Percentiles rank a stretch among this genome's conserved stretches.
Conservation (phyloP, 2,888 invertebrate genomes). For the Ophion slaviceki region DNA sequence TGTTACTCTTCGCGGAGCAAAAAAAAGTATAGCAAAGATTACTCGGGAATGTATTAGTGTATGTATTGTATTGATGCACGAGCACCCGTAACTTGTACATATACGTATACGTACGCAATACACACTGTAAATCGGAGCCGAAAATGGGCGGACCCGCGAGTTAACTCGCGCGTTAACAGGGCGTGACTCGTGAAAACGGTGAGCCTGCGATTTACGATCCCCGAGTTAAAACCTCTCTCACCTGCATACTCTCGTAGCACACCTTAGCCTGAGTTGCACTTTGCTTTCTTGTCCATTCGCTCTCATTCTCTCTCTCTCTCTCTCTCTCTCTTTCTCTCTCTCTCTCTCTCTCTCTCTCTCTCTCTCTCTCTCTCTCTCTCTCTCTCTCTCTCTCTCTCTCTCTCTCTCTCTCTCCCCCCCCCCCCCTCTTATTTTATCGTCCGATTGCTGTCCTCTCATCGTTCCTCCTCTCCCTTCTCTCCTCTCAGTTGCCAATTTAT, state of each 20-base stretch:
- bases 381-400: conserved; percentile 5
- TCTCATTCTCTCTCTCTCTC: not conserved
- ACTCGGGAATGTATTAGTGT: conserved; percentile 14
- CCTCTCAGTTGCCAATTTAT: conserved; percentile 65
- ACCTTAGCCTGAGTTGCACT: conserved; percentile 27
- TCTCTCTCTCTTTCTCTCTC: conserved; percentile 1
- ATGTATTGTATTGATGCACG: conserved; percentile 5
- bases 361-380: conserved; percentile 3
- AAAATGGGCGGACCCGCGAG: conserved; percentile 74
- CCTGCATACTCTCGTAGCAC: conserved; percentile 49
- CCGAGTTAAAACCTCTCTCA: conserved; percentile 67
- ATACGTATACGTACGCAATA: conserved; percentile 36
- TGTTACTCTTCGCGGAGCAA: not conserved
- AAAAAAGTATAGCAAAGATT: not conserved
- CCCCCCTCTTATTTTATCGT: conserved; percentile 46
- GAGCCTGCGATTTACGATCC: conserved; percentile 77
- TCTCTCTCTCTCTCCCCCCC: not conserved
- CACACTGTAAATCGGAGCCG: conserved; percentile 62
- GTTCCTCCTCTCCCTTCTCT: conserved; percentile 32
- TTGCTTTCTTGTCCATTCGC: conserved; percentile 44
- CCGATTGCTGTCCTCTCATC: conserved; percentile 51
- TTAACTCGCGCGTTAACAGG: conserved; percentile 77
- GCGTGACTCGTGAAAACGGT: conserved; percentile 75
- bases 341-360: not conserved
- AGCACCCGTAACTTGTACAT: not conserved